Percentiles rank a stretch among this genome's conserved stretches.
Conservation (phyloP, 2,888 invertebrate species). For the Erpobdella octoculata region DNA sequence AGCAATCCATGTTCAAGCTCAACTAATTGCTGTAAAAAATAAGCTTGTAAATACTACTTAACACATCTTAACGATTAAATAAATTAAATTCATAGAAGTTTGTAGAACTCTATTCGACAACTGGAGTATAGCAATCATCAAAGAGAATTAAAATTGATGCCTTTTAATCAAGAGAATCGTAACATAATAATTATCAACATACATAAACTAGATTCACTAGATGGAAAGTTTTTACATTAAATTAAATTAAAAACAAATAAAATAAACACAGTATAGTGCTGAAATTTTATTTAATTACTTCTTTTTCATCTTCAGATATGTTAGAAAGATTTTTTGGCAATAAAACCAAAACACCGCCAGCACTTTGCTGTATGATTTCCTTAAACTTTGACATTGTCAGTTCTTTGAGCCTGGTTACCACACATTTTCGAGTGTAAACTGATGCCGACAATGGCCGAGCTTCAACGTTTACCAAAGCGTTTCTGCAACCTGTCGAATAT, state of each 20-base stretch:
- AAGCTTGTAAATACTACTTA: too few relatives aligned
- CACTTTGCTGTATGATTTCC: constrained; percentile 54
- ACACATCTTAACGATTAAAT: too few relatives aligned
- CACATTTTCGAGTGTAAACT: constrained; percentile 80
- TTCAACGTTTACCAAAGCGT: constrained; percentile 76
- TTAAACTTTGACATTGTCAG: constrained; percentile 64
- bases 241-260: neutral
- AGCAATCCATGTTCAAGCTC: constrained; percentile 71
- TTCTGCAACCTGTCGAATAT: constrained; percentile 67
- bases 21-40: constrained; percentile 46
- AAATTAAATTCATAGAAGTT: too few relatives aligned
- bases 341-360: constrained; percentile 76
- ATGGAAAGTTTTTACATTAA: neutral
- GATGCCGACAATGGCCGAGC: constrained; percentile 75
- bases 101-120: too few relatives aligned
- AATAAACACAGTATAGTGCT: neutral
- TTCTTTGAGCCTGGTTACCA: constrained; percentile 71
- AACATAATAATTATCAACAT: too few relatives aligned
- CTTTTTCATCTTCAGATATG: constrained; percentile 58
- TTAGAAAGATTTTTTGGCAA: constrained; percentile 66
- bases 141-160: neutral
- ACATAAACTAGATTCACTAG: too few relatives aligned
- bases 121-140: too few relatives aligned
- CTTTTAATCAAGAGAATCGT: neutral
- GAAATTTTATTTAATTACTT: constrained; percentile 41